Evolutionary conservation across 2,113 vertebrate species (phyloP), one percentile per base, ranked within the genome.

Genomic region (Gnathonemus echidnorhynchus): DNA sequence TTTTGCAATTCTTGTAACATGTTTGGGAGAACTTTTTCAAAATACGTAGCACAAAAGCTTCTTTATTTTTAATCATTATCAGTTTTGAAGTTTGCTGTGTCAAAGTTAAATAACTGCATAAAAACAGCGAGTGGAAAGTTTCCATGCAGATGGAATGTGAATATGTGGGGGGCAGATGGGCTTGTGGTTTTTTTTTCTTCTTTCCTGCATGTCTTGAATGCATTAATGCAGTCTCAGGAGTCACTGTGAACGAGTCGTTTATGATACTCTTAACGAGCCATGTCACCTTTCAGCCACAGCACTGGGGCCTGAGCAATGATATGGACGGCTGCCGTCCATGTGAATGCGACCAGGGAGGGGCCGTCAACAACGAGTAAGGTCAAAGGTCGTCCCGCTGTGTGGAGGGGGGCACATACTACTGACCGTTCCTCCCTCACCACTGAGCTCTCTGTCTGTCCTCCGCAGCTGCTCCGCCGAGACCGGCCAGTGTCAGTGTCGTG

Each of bases 301-400:
- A 99, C 90, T 99, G 98, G 98, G 98, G 98, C 46, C 95, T 99
- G 89, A 99, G 98, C 94, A 99, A 98, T 0, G 98, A 99, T 91
- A 94, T 98, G 95, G 98, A 99, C 0, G 98, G 98, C 46, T 99
- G 98, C 93, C 96, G 98, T 90, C 95, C 97, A 0, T 99, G 98
- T 27, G 98, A 99, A 93, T 99, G 98, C 13, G 98, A 99, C 92
- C 92, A 95, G 8, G 98, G 98, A 35, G 98, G 98, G 90, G 96
- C 98, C 0, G 42, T 98, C 58, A 97, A 97, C 94, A 98, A 98
- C 92, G 96, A 96, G 98, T 99, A 94, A 97, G 97, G 94, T 87
- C 58, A 88, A 86, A 70, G 49, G 87, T 89, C 85, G 90, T 39
- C 89, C 87, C 0, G 21, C 2, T 58, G 21, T 7, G 19, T 6